Percentiles rank a stretch among this genome's conserved stretches.
These are phyloP conservation scores for Euborellia annulipes DNA, from an alignment of 1,140 invertebrate species.

Conservation along the genomic window DNA sequence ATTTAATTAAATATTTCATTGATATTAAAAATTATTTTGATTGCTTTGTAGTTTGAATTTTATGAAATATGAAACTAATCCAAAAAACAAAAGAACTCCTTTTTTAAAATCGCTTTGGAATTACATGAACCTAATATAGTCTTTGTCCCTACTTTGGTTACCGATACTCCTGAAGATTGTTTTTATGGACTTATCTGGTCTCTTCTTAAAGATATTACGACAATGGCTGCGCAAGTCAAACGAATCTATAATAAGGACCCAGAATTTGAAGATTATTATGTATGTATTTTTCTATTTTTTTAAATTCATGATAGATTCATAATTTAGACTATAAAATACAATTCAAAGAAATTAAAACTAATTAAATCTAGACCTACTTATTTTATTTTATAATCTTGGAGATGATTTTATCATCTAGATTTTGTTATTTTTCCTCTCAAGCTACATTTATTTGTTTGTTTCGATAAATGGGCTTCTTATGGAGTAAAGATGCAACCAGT, in stretches of 20 bases:
- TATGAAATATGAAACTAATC: conserved; percentile 31
- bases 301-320: not conserved
- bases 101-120: conserved; percentile 46
- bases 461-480: no score
- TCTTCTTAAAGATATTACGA: conserved; percentile 42
- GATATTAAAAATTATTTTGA: no score
- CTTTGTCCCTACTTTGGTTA: conserved; percentile 43
- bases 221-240: conserved; percentile 23
- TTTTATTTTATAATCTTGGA: no score
- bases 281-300: not conserved
- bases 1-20: no score
- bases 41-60: conserved; percentile 25
- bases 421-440: no score
- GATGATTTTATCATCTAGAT: no score
- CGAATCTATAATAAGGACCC: not conserved
- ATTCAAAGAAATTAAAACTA: not conserved
- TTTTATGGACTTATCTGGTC: conserved; percentile 40
- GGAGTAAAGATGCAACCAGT: no score
- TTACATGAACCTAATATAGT: conserved; percentile 42
- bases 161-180: conserved; percentile 31
- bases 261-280: conserved; percentile 1
- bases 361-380: not conserved
- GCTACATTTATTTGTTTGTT: no score
- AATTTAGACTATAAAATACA: not conserved
- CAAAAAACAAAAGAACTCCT: conserved; percentile 23